Percentiles rank a stretch among this genome's conserved stretches.
Conservation (phyloP, 2,113 vertebrate genomes). For the Limanda limanda region DNA sequence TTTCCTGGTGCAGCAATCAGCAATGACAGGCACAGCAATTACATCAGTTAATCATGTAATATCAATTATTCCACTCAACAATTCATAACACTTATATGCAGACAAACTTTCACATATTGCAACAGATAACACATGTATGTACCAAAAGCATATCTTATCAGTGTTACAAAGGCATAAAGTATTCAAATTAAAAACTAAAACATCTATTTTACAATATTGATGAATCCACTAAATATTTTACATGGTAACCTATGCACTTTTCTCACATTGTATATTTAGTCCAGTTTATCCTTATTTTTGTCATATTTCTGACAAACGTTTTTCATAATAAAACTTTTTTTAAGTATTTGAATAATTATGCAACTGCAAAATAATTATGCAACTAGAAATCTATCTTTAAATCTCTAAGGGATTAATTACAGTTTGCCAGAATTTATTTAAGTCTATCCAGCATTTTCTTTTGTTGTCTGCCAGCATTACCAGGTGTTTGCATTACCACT, state of each 20-base stretch:
- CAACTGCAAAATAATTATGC: not conserved
- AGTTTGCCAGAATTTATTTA: not conserved
- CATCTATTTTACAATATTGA: too few species aligned
- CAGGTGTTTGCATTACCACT: conserved; percentile 8
- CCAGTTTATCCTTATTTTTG: too few species aligned
- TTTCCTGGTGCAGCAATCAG: conserved; percentile 55
- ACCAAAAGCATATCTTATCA: too few species aligned
- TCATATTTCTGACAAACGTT: too few species aligned
- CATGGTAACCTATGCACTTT: too few species aligned
- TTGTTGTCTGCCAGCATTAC: not conserved
- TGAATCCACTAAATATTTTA: too few species aligned
- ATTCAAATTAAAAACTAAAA: too few species aligned
- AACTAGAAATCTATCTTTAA: not conserved
- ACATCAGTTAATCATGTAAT: conserved; percentile 62
- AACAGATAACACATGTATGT: conserved; percentile 3
- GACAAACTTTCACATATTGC: not conserved
- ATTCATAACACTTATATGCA: conserved; percentile 11
- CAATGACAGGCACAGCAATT: conserved; percentile 55
- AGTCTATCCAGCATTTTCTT: not conserved
- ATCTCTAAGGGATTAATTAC: not conserved
- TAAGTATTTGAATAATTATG: not conserved
- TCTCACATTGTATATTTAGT: too few species aligned
- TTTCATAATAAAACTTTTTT: too few species aligned
- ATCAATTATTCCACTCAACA: conserved; percentile 61
- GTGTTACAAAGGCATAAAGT: not conserved